A percentile compares a stretch with the other conserved stretches of the same genome.
Conservation (phyloP, 2,888 invertebrate species). For the Nyleta sp. region DNA sequence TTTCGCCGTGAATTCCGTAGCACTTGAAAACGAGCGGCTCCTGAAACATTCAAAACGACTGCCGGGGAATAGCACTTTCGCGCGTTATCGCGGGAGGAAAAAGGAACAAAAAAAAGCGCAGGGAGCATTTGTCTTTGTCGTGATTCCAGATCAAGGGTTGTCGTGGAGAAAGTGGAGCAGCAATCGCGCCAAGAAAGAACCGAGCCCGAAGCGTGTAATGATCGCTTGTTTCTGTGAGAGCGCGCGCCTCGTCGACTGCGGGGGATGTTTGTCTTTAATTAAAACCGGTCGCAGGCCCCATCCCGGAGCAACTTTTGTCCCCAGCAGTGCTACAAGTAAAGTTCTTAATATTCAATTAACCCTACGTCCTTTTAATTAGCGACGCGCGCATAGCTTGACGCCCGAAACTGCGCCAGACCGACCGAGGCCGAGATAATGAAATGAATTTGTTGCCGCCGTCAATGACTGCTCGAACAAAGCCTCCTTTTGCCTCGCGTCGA, state of each 20-base stretch:
- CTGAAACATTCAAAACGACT: slow-evolving; percentile 59
- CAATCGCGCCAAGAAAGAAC: slow-evolving; percentile 41
- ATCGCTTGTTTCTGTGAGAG: slow-evolving; percentile 49
- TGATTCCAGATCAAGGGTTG: slow-evolving; percentile 56
- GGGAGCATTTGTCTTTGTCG: slow-evolving; percentile 52
- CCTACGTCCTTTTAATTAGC: slow-evolving; percentile 57
- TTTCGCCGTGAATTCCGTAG: slow-evolving; percentile 43
- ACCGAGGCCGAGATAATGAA: neutral
- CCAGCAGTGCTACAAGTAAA: slow-evolving; percentile 25
- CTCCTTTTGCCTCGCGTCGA: neutral
- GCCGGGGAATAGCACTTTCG: slow-evolving; percentile 49
- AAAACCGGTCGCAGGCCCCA: slow-evolving; percentile 39
- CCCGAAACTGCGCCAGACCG: slow-evolving; percentile 15
- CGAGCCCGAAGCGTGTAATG: slow-evolving; percentile 52
- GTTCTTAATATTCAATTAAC: slow-evolving; percentile 65
- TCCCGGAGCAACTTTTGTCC: slow-evolving; percentile 41
- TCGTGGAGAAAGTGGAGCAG: slow-evolving; percentile 40
- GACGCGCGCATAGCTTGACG: slow-evolving; percentile 5
- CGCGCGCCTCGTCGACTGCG: slow-evolving; percentile 31
- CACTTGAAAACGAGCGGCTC: slow-evolving; percentile 55
- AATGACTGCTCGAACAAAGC: slow-evolving; percentile 27
- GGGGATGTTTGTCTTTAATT: slow-evolving; percentile 63
- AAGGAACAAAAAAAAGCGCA: slow-evolving; percentile 23
- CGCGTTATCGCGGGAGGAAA: slow-evolving; percentile 45
- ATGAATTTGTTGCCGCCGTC: slow-evolving; percentile 22